Evolutionary conservation across 2,888 invertebrate species (phyloP).

Genomic region (Torymus texanus): DNA sequence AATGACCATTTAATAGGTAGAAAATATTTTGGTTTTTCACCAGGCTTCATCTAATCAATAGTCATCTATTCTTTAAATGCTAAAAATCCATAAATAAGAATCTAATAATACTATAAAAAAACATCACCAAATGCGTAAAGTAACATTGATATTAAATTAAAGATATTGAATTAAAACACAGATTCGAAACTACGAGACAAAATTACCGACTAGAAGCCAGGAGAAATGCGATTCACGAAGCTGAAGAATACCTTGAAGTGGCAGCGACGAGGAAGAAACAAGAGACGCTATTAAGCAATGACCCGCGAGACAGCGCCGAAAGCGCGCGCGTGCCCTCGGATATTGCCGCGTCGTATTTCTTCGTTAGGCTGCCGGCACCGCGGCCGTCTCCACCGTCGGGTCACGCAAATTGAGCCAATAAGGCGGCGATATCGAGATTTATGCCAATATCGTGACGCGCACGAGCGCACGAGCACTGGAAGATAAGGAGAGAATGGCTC

Average conservation of each 20-base stretch:
- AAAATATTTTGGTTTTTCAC: too few species aligned
- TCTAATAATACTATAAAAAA: too few species aligned
- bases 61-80: too few species aligned
- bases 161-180: too few species aligned
- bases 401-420: conserved; percentile 50
- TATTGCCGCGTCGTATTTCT: conserved; percentile 46
- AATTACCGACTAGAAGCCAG: conserved; percentile 21
- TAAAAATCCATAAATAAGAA: too few species aligned
- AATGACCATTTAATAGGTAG: too few species aligned
- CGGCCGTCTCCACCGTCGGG: conserved; percentile 2
- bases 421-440: conserved; percentile 45
- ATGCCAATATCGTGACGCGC: conserved; percentile 43
- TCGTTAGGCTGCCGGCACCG: conserved; percentile 37
- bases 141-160: too few species aligned
- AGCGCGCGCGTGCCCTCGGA: neutral
- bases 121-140: too few species aligned
- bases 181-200: neutral
- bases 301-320: neutral
- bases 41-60: too few species aligned
- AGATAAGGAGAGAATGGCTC: neutral
- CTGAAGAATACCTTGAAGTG: neutral
- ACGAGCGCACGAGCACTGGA: neutral
- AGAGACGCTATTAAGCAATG: conserved; percentile 30
- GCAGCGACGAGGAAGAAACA: conserved; percentile 11
- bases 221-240: neutral